Evolutionary conservation across 1,140 invertebrate genomes (phyloP).

Genomic region (Musca vetustissima): DNA sequence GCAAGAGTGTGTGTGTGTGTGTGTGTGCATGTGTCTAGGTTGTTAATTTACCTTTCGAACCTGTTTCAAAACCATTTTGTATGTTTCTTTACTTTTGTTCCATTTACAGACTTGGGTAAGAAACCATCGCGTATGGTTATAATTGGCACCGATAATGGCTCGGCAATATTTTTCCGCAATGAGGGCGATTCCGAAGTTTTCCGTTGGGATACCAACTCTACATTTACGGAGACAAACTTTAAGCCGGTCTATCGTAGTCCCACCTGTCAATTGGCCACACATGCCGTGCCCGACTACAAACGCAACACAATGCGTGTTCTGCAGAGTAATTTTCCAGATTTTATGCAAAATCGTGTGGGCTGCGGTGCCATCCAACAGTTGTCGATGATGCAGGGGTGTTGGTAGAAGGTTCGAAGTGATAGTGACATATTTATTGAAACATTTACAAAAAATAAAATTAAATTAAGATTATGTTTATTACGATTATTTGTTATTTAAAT

Average conservation of each 20-base stretch:
- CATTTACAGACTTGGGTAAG: slow-evolving; percentile 56
- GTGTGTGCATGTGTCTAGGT: too few species aligned
- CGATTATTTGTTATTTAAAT: too few species aligned
- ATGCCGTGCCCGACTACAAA: slow-evolving; percentile 61
- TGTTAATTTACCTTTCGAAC: too few species aligned
- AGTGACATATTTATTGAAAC: too few species aligned
- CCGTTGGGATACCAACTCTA: slow-evolving; percentile 63
- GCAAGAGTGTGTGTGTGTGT: too few species aligned
- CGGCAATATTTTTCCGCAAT: slow-evolving; percentile 63
- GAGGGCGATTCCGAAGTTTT: slow-evolving; percentile 63
- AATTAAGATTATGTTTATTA: too few species aligned
- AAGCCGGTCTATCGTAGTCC: slow-evolving; percentile 58
- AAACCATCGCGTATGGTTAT: slow-evolving; percentile 61
- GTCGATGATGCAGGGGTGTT: slow-evolving; percentile 57
- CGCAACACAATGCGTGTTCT: slow-evolving; percentile 61
- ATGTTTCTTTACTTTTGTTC: slow-evolving; percentile 22
- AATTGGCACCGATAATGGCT: slow-evolving; percentile 65
- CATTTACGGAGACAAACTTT: slow-evolving; percentile 60
- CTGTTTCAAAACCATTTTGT: background rate
- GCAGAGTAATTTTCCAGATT: slow-evolving; percentile 67
- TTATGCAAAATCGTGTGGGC: slow-evolving; percentile 62
- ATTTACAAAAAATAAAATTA: too few species aligned
- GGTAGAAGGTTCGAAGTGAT: too few species aligned
- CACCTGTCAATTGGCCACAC: slow-evolving; percentile 61
- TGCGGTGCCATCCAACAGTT: slow-evolving; percentile 62